Base-by-base conservation (phyloP, 1,140 invertebrate species). In the Chelonus insularis region DNA sequence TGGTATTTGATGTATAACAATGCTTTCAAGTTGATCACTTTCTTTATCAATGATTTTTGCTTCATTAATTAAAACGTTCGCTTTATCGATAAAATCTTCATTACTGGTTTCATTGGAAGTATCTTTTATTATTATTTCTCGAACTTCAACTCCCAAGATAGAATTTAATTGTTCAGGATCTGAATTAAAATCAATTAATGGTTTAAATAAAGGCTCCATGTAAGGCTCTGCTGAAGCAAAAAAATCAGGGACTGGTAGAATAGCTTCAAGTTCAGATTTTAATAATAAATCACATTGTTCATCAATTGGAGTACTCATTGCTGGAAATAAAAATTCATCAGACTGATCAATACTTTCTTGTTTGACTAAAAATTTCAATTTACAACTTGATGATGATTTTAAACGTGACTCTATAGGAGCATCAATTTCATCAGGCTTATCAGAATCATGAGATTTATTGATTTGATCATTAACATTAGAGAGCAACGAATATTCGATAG, bases 301-400 rank as follows among this genome's bases (percentile, higher is more conserved):
- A 21, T 65, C 60, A 2, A 55, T 32, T 2, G 57, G 63, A 4
- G 60, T 60, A 50, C 52, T 63, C 7, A 57, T 58, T 5, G 59
- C 60, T 2, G 56, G 11, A 37, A 43, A 43, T 5, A 23, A 39
- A 60, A 25, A 23, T 41, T 63, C 58, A 11, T 63, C 65, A n/a
- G 9, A 6, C 5, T 14, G 25, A 25, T 66, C 64, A n/a, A 66
- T 50, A 21, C 16, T 32, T 7, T 25, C 23, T 18, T 66, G 60
- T 50, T 63, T 66, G 0, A 18, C 48, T 0, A 66, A 25, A 41
- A 60, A 29, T 52, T 66, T 66, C 14, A 63, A 16, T 32, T 41
- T 63, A 9, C 39, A 55, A 32, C 21, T 56, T 5, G 60, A 9
- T 9, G 64, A 58, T 12, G 45, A 54, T 48, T 29, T 36, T n/a